Base-by-base conservation (phyloP, 2,113 vertebrate species). In the Columba livia region DNA sequence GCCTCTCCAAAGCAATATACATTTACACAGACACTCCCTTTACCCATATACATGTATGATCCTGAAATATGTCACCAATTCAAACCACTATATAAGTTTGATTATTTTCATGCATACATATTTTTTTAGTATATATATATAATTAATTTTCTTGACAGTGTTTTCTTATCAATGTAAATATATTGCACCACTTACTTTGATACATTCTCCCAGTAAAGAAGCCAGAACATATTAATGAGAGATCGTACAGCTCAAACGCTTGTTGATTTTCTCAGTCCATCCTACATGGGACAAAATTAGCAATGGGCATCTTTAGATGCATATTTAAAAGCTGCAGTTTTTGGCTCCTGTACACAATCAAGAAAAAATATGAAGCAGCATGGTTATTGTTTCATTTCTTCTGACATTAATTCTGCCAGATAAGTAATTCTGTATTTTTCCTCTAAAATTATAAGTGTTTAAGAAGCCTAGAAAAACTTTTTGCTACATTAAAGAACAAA, bases 241-340 rank as follows among this genome's bases (percentile, higher is more conserved):
- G 42, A 53, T 38, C 57, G 14, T 31, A 54, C 50, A 83, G 66
- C n/a, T 28, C 82, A 83, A 91, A 72, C 3, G 15, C 69, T 56
- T 79, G 48, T 54, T 94, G 83, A 44, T 86, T 74, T 94, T 91
- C 79, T 90, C 86, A 92, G 80, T 20, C 80, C 80, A 48, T 74
- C 93, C 86, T 57, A 95, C 93, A 72, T 69, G 67, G 0, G 3
- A 36, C 34, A 95, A 94, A 95, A 92, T 89, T 89, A 93, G 90
- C 82, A 58, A 28, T 42, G 66, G 88, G 48, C 88, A 90, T 88
- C 87, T 88, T 94, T 75, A 82, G 66, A 89, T 85, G 58, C 62
- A 93, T 88, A 89, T 79, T 95, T 79, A 73, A 90, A 85, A 94
- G 54, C 28, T 77, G 48, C 36, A 48, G 66, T 50, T 94, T 90